A percentile compares a stretch with the other conserved stretches of the same genome.
phyloP scores from a whole-genome alignment of 1,140 invertebrate genomes.

The Drosophila ficusphila region DNA sequence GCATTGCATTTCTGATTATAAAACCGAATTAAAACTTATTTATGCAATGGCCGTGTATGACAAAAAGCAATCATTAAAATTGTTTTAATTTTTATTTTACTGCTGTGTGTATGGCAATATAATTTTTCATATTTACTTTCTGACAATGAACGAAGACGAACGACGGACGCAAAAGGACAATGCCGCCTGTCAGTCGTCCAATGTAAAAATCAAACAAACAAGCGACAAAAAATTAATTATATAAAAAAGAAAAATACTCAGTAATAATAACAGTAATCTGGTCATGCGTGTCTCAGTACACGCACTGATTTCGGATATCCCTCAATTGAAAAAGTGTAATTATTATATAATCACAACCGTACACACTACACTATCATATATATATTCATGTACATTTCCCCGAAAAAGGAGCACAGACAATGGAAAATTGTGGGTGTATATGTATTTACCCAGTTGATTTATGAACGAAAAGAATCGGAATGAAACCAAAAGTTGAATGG shows the following conservation, averaged over 20 bases:
- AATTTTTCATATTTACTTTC: constrained; percentile 68
- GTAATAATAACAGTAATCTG: constrained; percentile 64
- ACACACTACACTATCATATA: too few relatives aligned
- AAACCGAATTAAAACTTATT: constrained; percentile 79
- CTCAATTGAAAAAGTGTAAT: constrained; percentile 61
- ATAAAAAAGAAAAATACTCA: constrained; percentile 53
- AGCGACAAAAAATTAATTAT: constrained; percentile 59
- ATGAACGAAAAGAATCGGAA: constrained; percentile 12
- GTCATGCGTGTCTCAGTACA: constrained; percentile 35
- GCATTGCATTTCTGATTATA: constrained; percentile 75
- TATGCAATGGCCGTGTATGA: constrained; percentile 53
- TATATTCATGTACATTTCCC: background rate
- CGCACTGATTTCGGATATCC: constrained; percentile 61
- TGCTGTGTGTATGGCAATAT: constrained; percentile 60
- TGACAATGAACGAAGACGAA: constrained; percentile 43
- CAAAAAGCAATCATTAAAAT: constrained; percentile 58
- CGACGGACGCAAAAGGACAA: constrained; percentile 11
- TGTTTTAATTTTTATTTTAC: constrained; percentile 49
- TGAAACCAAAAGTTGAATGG: constrained; percentile 36
- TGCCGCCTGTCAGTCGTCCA: constrained; percentile 22
- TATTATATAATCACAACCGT: constrained; percentile 70
- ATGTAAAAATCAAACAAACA: constrained; percentile 64
- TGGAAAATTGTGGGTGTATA: background rate
- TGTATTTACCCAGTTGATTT: constrained; percentile 5
- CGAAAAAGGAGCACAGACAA: background rate